Evolutionary conservation across 2,888 invertebrate species (phyloP), one percentile per base, ranked within the genome.

Genomic region (Parnassius orleans): DNA sequence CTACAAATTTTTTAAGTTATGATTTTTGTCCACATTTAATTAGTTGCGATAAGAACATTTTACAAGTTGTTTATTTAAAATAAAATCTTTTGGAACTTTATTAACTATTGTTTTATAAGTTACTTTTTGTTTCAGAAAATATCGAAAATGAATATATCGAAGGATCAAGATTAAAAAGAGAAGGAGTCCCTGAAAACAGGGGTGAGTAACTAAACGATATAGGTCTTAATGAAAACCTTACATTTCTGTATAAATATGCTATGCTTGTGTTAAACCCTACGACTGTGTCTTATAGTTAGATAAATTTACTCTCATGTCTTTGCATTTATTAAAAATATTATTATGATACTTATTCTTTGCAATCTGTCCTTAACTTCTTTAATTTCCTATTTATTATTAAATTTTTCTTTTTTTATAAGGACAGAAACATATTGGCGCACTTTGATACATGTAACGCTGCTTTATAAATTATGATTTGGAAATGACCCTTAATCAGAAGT

Each of bases 181-280:
- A 92, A 71, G 85, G 86, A 62, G 88, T 87, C 70, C 86, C 87
- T 66, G 91, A 89, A 80, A 92, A 92, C 80, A 88, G 90, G 88
- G 92, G 92, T 92, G 74, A 81, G 92, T 78, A 66, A 66, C 67
- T 52, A 54, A 48, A 46, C 15, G 33, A 33, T 33, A 33, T 33
- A 33, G 7, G 33, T 33, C 33, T 33, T 33, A 0, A 33, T 33
- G 7, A 7, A 33, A 33, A 33, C 33, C 7, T 33, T 33, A 33
- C 11, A 54, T 46, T 61, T 65, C 57, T 71, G 67, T 69, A 71
- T 62, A 61, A 68, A 63, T 58, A 10, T 47, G 48, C 43, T 60
- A 47, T 65, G 70, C 68, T 68, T 71, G 65, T 63, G 56, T 60
- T 33, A 57, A 63, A 53, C 24, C 53, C 41, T 53, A 41, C 41